Conservation (phyloP, 2,797 vertebrate species). For the Hemitrygon akajei region DNA sequence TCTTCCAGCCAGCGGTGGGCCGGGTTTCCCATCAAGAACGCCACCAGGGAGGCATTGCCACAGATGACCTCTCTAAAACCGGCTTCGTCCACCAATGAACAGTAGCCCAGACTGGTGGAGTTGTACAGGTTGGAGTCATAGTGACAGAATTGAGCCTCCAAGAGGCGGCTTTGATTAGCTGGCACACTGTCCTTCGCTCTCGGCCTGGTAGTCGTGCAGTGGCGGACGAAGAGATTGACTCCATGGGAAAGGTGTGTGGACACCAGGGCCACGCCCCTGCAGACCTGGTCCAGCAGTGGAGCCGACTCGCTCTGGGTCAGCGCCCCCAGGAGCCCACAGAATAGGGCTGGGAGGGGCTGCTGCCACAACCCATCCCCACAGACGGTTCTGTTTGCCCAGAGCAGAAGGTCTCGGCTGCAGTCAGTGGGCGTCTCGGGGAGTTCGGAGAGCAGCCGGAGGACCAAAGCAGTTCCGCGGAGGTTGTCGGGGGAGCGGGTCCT, state of each 20-base stretch:
- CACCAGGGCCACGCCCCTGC: constrained; percentile 47
- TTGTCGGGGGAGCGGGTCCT: background rate
- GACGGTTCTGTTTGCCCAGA: constrained; percentile 55
- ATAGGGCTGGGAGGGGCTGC: constrained; percentile 41
- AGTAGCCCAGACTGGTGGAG: background rate
- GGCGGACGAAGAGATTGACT: constrained; percentile 39
- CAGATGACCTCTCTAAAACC: constrained; percentile 50
- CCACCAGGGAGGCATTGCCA: constrained; percentile 47
- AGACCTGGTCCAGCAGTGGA: constrained; percentile 56
- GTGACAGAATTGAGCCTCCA: background rate
- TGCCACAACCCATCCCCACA: constrained; percentile 51
- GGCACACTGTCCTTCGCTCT: background rate
- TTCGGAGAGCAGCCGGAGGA: constrained; percentile 2
- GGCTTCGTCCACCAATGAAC: background rate
- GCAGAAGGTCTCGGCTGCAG: constrained; percentile 53
- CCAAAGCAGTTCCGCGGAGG: background rate
- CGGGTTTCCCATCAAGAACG: constrained; percentile 49
- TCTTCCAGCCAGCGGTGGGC: constrained; percentile 60
- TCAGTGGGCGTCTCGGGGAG: constrained; percentile 35
- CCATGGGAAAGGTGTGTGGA: constrained; percentile 46
- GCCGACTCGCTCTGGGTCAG: constrained; percentile 49
- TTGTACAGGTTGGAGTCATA: background rate
- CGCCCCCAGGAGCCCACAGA: constrained; percentile 54
- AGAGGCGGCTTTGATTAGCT: background rate
- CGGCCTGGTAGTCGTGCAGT: background rate